Base-by-base conservation (phyloP, 2,113 vertebrate species). In the Varanus salvator region DNA sequence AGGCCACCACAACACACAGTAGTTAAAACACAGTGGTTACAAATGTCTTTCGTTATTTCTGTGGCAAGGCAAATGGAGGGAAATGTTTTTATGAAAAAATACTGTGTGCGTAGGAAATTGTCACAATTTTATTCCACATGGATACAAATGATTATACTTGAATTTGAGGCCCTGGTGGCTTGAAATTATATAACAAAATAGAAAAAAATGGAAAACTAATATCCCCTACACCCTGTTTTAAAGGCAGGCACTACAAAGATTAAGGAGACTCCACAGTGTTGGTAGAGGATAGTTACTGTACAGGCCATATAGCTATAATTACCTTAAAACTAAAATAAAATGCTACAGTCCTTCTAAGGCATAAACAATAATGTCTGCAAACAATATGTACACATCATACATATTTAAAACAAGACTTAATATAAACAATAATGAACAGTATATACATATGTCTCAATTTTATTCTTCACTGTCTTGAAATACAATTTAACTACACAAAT, bases 391-490 rank as follows among this genome's bases (percentile, higher is more conserved):
- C 98, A 99, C 98, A 99, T 99, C 97, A 98, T 98, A 98, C 97
- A 98, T 98, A 97, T 99, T 99, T 98, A 98, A 99, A 99, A 99
- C 98, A 98, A 99, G 98, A 99, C 98, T 98, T 98, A 98, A 98
- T 99, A 99, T 99, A 98, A 98, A 99, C 99, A 99, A 98, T 98
- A 99, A 99, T 99, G 98, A 99, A 99, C 99, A 99, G 97, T 98
- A 99, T 99, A 97, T 99, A 99, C 98, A 99, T 93, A 97, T 96
- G 97, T 97, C 96, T 97, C 97, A 96, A 96, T 96, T 97, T 95
- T 82, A 64, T 97, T 98, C 97, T 97, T 97, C 96, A 97, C 96
- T 96, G 97, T 95, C 94, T 97, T 96, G 97, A 97, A 98, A 98
- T 98, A 98, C 97, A 98, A 97, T 97, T 97, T 97, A 97, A 97